A percentile compares a stretch with the other conserved stretches of the same genome.
Evolutionary conservation across 2,888 invertebrate genomes (phyloP).

Genomic region (Thumatha senex): DNA sequence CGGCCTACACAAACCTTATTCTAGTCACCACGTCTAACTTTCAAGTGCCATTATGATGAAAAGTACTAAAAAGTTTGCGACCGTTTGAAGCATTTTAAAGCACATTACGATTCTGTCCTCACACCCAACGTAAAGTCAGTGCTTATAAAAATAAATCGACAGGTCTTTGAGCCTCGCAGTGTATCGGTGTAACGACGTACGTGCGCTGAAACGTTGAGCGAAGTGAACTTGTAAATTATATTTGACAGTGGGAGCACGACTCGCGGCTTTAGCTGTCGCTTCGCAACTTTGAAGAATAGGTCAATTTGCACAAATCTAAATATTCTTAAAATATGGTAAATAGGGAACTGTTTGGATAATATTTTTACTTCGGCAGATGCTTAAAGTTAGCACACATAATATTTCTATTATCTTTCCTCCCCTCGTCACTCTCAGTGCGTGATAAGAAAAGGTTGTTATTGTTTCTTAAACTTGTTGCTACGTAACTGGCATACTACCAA

Average conservation of each 20-base stretch:
- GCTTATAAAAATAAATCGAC: conserved; percentile 45
- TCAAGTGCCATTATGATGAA: conserved; percentile 22
- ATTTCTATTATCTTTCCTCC: no score
- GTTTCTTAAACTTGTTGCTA: no score
- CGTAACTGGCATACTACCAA: no score
- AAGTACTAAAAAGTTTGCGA: conserved; percentile 24
- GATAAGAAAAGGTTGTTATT: no score
- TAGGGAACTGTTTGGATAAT: no score
- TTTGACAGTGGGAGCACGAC: conserved; percentile 2
- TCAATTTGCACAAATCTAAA: conserved; percentile 1
- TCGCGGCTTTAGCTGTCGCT: not conserved
- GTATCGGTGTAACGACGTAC: conserved; percentile 34
- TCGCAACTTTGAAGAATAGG: conserved; percentile 2
- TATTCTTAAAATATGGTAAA: not conserved
- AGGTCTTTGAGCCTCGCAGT: conserved; percentile 32
- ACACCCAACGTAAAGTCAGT: conserved; percentile 27
- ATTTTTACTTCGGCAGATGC: no score
- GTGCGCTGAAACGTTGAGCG: conserved; percentile 21
- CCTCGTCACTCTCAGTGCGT: no score
- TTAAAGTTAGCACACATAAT: no score
- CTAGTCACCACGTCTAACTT: conserved; percentile 1
- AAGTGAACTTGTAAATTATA: conserved; percentile 27
- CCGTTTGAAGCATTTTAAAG: conserved; percentile 20
- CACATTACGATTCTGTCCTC: conserved; percentile 31
- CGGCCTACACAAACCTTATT: not conserved